A percentile compares a stretch with the other conserved stretches of the same genome.
phyloP scores from a whole-genome alignment of 2,888 invertebrate species.

The Hypolimnas misippus region DNA sequence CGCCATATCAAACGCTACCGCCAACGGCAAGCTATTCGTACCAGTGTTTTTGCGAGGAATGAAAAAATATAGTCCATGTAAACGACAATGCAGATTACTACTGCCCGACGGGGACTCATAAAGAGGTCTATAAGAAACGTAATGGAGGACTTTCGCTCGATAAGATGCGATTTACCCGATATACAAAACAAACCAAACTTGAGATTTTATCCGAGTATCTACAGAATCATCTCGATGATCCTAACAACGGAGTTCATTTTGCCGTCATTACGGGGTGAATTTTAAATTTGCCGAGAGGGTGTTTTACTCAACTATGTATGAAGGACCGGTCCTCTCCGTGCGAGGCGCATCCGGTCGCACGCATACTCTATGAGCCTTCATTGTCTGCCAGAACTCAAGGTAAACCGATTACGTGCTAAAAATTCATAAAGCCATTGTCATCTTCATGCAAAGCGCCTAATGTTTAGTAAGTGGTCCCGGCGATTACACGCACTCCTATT shows the following conservation, averaged over 20 bases:
- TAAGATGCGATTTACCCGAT: slow-evolving; percentile 52
- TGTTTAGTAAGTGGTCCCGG: slow-evolving; percentile 62
- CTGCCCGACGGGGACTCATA: slow-evolving; percentile 67
- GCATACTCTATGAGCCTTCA: slow-evolving; percentile 67
- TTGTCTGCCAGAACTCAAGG: slow-evolving; percentile 69
- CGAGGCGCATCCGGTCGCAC: slow-evolving; percentile 68
- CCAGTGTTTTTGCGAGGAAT: slow-evolving; percentile 58
- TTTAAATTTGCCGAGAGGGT: slow-evolving; percentile 70
- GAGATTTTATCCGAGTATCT: slow-evolving; percentile 35
- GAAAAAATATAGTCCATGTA: slow-evolving; percentile 72
- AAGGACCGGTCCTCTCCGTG: slow-evolving; percentile 62
- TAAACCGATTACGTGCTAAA: slow-evolving; percentile 78
- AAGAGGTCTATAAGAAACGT: slow-evolving; percentile 66
- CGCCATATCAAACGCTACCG: slow-evolving; percentile 60
- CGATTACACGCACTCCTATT: slow-evolving; percentile 54
- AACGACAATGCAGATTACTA: slow-evolving; percentile 77
- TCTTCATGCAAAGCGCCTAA: slow-evolving; percentile 58
- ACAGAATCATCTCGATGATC: slow-evolving; percentile 59
- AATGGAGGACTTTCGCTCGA: slow-evolving; percentile 54
- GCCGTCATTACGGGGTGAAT: slow-evolving; percentile 73
- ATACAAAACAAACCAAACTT: slow-evolving; percentile 40
- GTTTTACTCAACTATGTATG: slow-evolving; percentile 78
- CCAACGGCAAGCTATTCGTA: slow-evolving; percentile 59
- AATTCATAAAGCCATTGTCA: slow-evolving; percentile 75
- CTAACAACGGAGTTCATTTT: slow-evolving; percentile 68